Percentiles rank a stretch among this genome's conserved stretches.
Evolutionary conservation across 2,113 vertebrate genomes (phyloP).

Genomic region (Epinephelus fuscoguttatus): DNA sequence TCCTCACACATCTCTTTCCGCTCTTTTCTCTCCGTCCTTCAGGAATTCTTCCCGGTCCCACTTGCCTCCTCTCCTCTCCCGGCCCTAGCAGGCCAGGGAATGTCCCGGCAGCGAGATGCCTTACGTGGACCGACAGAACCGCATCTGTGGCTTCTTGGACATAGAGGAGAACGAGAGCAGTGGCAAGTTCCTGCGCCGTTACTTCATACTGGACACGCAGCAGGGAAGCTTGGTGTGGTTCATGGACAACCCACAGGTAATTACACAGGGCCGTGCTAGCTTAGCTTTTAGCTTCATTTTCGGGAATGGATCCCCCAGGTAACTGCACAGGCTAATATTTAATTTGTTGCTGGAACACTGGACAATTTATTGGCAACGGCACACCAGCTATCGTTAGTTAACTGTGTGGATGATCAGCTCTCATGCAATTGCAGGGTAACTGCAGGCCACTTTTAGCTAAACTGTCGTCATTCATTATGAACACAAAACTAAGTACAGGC

Average conservation of each 20-base stretch:
- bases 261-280: slow-evolving; percentile 44
- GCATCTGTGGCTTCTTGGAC: slow-evolving; percentile 98
- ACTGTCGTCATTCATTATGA: slow-evolving; percentile 32
- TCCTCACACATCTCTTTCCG: slow-evolving; percentile 28
- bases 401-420: slow-evolving; percentile 13
- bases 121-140: slow-evolving; percentile 99
- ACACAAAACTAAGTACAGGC: slow-evolving; percentile 28
- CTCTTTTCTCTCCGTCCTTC: slow-evolving; percentile 37
- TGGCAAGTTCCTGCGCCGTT: slow-evolving; percentile 96
- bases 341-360: neutral
- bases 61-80: slow-evolving; percentile 50
- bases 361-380: neutral
- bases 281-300: slow-evolving; percentile 45
- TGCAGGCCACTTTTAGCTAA: slow-evolving; percentile 15
- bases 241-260: slow-evolving; percentile 99
- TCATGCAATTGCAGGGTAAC: slow-evolving; percentile 16
- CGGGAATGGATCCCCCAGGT: neutral
- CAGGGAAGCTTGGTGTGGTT: slow-evolving; percentile 97
- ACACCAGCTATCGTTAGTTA: neutral
- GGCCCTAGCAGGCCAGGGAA: slow-evolving; percentile 88
- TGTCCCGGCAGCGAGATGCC: slow-evolving; percentile 94
- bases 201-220: slow-evolving; percentile 96
- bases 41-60: slow-evolving; percentile 47
- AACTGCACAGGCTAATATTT: slow-evolving; percentile 7
- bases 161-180: slow-evolving; percentile 98